Conservation (phyloP, 2,888 invertebrate species). For the Hemaris fuciformis region DNA sequence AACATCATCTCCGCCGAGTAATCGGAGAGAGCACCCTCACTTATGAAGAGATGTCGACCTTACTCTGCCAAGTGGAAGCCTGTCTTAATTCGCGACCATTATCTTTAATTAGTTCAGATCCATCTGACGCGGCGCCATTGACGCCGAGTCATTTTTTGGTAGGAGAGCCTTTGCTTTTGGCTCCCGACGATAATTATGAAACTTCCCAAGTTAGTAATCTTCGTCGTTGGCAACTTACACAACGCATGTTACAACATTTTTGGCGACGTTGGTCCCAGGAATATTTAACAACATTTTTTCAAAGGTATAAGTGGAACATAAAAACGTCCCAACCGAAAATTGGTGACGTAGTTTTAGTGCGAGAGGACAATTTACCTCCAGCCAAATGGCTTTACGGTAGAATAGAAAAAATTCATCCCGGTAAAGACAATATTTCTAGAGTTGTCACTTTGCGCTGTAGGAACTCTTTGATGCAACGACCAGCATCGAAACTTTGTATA, state of each 20-base stretch:
- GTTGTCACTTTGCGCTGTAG: too few relatives aligned
- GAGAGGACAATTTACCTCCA: slow-evolving; percentile 22
- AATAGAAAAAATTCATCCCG: slow-evolving; percentile 18
- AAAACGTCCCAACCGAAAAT: not conserved
- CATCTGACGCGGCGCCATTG: not conserved
- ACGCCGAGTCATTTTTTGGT: slow-evolving; percentile 3
- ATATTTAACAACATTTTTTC: not conserved
- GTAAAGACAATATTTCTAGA: slow-evolving; percentile 17
- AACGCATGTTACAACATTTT: not conserved
- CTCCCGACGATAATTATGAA: not conserved
- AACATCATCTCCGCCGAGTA: slow-evolving; percentile 24
- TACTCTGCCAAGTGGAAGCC: slow-evolving; percentile 16
- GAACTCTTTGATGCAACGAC: too few relatives aligned
- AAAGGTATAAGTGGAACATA: not conserved
- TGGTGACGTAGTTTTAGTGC: slow-evolving; percentile 20
- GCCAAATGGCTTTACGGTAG: slow-evolving; percentile 23
- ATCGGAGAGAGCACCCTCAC: slow-evolving; percentile 21
- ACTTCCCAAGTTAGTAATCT: not conserved
- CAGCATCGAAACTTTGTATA: too few relatives aligned
- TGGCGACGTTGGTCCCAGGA: not conserved
- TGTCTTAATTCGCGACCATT: slow-evolving; percentile 16
- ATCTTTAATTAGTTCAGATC: not conserved
- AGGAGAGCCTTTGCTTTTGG: not conserved
- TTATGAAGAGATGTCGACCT: slow-evolving; percentile 15
- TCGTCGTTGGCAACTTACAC: not conserved